Percentiles rank a stretch among this genome's conserved stretches.
phyloP scores from a whole-genome alignment of 2,888 invertebrate genomes.

The Trachelus tabidus region DNA sequence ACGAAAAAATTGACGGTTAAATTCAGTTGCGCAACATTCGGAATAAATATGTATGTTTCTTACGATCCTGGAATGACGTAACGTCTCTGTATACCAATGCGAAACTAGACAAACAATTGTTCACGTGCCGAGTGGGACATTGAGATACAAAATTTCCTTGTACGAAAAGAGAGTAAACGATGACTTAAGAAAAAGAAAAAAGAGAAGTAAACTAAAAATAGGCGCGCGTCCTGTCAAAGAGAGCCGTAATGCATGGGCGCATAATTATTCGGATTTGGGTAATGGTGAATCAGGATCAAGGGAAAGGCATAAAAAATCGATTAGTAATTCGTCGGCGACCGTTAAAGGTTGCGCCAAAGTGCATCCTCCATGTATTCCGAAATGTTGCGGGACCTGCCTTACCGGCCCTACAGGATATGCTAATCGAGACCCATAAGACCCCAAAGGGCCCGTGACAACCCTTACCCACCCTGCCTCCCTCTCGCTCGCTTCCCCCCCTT shows the following conservation, averaged over 20 bases:
- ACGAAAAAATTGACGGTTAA: no score
- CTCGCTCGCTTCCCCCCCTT: constrained; percentile 12
- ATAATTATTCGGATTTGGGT: constrained; percentile 6
- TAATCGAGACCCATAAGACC: constrained; percentile 45
- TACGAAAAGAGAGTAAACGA: neutral
- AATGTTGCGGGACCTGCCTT: constrained; percentile 57
- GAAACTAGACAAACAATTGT: no score
- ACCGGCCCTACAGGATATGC: constrained; percentile 63
- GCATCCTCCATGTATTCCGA: constrained; percentile 36
- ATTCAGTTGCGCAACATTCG: no score
- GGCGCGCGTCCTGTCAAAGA: constrained; percentile 15
- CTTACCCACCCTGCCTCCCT: constrained; percentile 3
- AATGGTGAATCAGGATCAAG: neutral
- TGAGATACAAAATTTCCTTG: no score
- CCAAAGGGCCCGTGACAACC: constrained; percentile 24
- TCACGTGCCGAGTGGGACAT: no score
- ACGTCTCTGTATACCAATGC: no score
- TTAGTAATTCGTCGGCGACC: constrained; percentile 56
- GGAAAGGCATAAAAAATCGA: constrained; percentile 39
- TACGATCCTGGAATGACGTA: no score
- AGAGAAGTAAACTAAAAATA: neutral
- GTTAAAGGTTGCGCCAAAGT: constrained; percentile 50
- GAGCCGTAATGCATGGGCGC: constrained; percentile 21
- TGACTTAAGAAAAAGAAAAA: constrained; percentile 10
- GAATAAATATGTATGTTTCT: no score